Percentiles rank a stretch among this genome's conserved stretches.
phyloP scores from a whole-genome alignment of 2,113 vertebrate genomes.

The Caranx melampygus region DNA sequence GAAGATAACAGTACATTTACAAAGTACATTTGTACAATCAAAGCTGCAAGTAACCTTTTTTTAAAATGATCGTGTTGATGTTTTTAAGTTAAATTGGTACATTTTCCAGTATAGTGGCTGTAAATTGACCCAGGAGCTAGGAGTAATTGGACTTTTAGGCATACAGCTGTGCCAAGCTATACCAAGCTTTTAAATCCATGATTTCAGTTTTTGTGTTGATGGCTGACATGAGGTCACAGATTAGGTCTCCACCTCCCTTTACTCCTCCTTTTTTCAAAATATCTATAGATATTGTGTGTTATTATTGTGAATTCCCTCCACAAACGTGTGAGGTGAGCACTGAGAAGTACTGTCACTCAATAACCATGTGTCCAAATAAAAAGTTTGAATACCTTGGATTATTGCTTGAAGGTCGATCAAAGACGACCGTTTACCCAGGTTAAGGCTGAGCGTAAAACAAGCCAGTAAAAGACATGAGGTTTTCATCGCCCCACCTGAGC shows the following conservation, averaged over 20 bases:
- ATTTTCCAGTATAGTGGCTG: background rate
- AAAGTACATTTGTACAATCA: conserved; percentile 28
- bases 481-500: background rate
- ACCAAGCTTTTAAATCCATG: background rate
- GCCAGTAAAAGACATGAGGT: conserved; percentile 9
- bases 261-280: no score
- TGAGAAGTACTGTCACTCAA: background rate
- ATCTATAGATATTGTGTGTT: no score
- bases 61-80: background rate
- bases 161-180: background rate
- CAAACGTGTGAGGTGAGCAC: no score
- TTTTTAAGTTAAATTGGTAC: conserved; percentile 26
- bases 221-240: no score
- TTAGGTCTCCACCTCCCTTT: no score
- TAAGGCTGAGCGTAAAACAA: conserved; percentile 13
- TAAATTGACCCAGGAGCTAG: conserved; percentile 21
- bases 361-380: conserved; percentile 21
- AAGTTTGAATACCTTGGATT: background rate
- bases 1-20: conserved; percentile 13
- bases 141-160: background rate
- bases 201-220: background rate
- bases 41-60: conserved; percentile 21
- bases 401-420: conserved; percentile 17
- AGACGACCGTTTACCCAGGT: conserved; percentile 14
- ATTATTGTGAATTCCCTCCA: no score